Conservation (phyloP, 2,797 vertebrate genomes). For the Sphenodon punctatus region DNA sequence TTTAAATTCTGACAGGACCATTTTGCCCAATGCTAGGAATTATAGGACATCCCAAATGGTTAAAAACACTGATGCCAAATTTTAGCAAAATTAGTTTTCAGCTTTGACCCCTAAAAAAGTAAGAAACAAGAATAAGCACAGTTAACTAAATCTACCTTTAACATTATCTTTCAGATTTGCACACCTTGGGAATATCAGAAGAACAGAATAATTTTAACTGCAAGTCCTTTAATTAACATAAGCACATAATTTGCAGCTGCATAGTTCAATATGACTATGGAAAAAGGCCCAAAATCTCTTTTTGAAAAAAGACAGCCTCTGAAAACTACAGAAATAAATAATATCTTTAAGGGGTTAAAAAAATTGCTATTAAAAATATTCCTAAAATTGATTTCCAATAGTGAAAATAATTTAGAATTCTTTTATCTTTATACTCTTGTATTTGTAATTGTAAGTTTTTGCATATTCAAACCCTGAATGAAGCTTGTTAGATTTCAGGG, state of each 20-base stretch:
- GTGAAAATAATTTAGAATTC: conserved; percentile 8
- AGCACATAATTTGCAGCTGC: conserved; percentile 79
- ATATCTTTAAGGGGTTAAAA: not conserved
- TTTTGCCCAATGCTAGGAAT: conserved; percentile 72
- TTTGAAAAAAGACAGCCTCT: conserved; percentile 63
- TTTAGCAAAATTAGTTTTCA: not conserved
- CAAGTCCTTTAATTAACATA: conserved; percentile 74
- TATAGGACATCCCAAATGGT: conserved; percentile 77
- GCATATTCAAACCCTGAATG: conserved; percentile 64
- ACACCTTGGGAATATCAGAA: conserved; percentile 32
- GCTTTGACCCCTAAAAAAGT: not conserved
- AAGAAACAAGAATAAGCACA: conserved; percentile 28
- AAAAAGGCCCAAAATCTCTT: conserved; percentile 30
- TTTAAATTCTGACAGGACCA: conserved; percentile 37
- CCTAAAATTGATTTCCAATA: conserved; percentile 32
- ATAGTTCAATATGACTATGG: conserved; percentile 83
- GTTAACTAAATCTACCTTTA: conserved; percentile 42
- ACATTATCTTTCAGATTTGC: conserved; percentile 25
- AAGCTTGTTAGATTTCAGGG: conserved; percentile 37
- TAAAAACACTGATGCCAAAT: conserved; percentile 70
- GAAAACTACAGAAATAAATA: conserved; percentile 33
- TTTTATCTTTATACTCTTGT: conserved; percentile 12
- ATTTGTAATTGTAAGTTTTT: conserved; percentile 63
- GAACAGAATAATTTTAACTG: conserved; percentile 70
- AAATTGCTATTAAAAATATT: not conserved